Evolutionary conservation across 2,113 vertebrate species (phyloP).

Genomic region (Callionymus lyra): DNA sequence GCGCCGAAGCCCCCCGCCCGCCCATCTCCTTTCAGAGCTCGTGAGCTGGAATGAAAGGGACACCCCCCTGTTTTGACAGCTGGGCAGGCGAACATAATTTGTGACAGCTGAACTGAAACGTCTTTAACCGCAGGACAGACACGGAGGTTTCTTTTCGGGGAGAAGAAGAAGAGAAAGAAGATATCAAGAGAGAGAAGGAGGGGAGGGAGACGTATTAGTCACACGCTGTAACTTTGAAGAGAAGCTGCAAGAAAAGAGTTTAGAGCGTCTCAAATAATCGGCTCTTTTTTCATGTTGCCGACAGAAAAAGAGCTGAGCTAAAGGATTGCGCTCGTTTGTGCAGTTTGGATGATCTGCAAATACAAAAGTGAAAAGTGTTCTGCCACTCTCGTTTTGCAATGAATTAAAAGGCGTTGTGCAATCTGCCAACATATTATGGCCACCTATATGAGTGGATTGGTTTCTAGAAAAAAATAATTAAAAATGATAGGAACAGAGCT

Average conservation of each 20-base stretch:
- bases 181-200: neutral
- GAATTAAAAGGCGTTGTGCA: no score
- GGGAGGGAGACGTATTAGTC: slow-evolving; percentile 22
- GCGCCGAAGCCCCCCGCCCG: slow-evolving; percentile 52
- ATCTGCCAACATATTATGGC: no score
- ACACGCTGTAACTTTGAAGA: slow-evolving; percentile 52
- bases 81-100: slow-evolving; percentile 91
- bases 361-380: no score
- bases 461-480: no score
- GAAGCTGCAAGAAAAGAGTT: slow-evolving; percentile 45
- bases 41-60: slow-evolving; percentile 97
- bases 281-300: no score
- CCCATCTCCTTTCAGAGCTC: slow-evolving; percentile 78
- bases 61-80: slow-evolving; percentile 99
- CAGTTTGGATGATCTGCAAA: no score
- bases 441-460: no score
- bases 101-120: slow-evolving; percentile 89
- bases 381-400: no score
- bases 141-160: slow-evolving; percentile 16
- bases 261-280: slow-evolving; percentile 9
- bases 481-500: no score
- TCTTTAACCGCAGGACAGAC: slow-evolving; percentile 70
- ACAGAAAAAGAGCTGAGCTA: no score
- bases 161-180: neutral
- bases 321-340: no score